These are phyloP conservation scores for Camponotus fellah DNA, from an alignment of 2,888 invertebrate genomes.

Conservation along the genomic window DNA sequence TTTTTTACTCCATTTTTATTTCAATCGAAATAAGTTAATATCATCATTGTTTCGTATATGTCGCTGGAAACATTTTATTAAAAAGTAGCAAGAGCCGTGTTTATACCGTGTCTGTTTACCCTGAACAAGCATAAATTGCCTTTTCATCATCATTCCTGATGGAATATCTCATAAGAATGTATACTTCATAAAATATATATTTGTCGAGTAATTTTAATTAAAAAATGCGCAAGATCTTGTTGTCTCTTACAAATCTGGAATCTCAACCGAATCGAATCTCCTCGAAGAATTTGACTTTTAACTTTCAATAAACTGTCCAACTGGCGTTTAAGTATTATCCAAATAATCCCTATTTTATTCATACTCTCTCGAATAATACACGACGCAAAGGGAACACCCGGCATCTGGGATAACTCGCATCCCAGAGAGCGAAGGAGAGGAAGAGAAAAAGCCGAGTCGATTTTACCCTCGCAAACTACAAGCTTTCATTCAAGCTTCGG, in stretches of 20 bases:
- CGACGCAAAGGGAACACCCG: background rate
- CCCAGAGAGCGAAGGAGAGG: background rate
- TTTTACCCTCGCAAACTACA: constrained; percentile 30
- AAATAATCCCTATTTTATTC: background rate
- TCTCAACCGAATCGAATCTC: background rate
- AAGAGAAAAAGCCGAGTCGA: background rate
- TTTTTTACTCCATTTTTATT: background rate
- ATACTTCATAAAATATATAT: background rate
- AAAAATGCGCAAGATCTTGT: background rate
- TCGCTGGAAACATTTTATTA: background rate
- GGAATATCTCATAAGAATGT: background rate
- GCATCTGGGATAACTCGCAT: constrained; percentile 5
- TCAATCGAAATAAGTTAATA: background rate
- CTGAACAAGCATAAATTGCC: background rate
- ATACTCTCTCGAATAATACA: background rate
- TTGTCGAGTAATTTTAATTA: background rate
- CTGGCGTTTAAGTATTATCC: background rate
- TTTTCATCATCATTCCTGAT: background rate
- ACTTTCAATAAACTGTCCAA: background rate
- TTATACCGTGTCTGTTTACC: background rate
- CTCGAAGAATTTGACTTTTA: background rate
- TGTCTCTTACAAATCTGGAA: background rate
- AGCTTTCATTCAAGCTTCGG: constrained; percentile 67
- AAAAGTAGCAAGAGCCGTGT: background rate
- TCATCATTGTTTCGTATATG: constrained; percentile 1